phyloP scores from a whole-genome alignment of 2,888 invertebrate species.

The Limnephilus lunatus region DNA sequence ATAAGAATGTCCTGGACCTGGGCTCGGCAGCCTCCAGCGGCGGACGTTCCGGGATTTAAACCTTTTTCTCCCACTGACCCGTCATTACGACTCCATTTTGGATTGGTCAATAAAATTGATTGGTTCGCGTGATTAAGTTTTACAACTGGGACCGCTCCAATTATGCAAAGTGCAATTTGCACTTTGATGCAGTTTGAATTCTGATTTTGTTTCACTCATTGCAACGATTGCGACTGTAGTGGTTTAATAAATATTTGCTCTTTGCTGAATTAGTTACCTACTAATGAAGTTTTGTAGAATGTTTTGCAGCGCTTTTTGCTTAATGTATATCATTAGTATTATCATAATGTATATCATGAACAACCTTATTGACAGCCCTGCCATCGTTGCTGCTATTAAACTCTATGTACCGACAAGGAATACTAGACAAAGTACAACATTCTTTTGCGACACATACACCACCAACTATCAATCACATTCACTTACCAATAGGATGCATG shows the following conservation, averaged over 20 bases:
- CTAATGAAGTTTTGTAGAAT: neutral
- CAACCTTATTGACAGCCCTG: too few species aligned
- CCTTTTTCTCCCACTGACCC: constrained; percentile 45
- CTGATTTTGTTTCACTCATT: constrained; percentile 45
- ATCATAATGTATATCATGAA: too few species aligned
- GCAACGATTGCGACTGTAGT: neutral
- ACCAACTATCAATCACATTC: too few species aligned
- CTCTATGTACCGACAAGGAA: too few species aligned
- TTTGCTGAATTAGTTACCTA: neutral
- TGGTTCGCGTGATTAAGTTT: constrained; percentile 65
- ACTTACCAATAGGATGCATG: too few species aligned
- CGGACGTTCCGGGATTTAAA: constrained; percentile 45
- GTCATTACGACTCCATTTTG: constrained; percentile 57
- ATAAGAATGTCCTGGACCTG: constrained; percentile 53
- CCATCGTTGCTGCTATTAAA: too few species aligned
- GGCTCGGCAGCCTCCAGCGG: constrained; percentile 30
- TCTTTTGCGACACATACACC: too few species aligned
- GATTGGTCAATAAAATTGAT: constrained; percentile 63
- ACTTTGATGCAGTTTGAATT: constrained; percentile 58
- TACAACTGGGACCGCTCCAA: constrained; percentile 61
- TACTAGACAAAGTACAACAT: too few species aligned
- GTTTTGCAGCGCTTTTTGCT: neutral
- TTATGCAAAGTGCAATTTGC: constrained; percentile 63
- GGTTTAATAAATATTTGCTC: neutral
- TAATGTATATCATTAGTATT: neutral